These are phyloP conservation scores for Maniola hyperantus DNA, from an alignment of 2,888 invertebrate species.

Conservation along the genomic window DNA sequence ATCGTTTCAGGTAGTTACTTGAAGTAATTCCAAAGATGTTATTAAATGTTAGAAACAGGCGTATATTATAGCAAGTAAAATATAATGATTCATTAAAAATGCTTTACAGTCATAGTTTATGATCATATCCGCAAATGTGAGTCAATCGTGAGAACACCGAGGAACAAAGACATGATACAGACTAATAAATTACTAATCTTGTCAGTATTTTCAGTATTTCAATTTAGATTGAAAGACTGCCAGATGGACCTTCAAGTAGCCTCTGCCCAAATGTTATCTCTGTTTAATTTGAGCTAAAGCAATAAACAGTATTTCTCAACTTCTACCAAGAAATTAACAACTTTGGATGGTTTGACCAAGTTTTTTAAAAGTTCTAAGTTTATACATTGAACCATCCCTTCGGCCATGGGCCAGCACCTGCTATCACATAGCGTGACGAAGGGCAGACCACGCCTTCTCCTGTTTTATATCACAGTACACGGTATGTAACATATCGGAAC, in stretches of 20 bases:
- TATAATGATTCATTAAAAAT: not conserved
- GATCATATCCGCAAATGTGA: not conserved
- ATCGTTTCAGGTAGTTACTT: no score
- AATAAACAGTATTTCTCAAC: no score
- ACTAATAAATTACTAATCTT: not conserved
- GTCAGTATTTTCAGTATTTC: not conserved
- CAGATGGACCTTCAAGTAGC: not conserved
- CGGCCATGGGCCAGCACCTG: conserved; percentile 20
- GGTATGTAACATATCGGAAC: conserved; percentile 20
- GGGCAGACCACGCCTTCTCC: conserved; percentile 27
- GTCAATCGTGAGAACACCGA: conserved; percentile 10
- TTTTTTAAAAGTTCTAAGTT: not conserved
- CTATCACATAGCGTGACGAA: conserved; percentile 25
- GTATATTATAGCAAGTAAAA: not conserved
- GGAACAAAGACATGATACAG: not conserved
- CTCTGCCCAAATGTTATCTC: not conserved
- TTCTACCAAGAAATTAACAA: no score
- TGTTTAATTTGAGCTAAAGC: no score
- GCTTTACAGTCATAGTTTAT: not conserved
- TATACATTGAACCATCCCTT: conserved; percentile 6
- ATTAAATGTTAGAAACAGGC: not conserved
- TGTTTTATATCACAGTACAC: conserved; percentile 25
- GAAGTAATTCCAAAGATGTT: not conserved
- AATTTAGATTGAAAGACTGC: not conserved
- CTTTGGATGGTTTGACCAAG: no score